Evolutionary conservation across 37 sponge, comb jelly and placozoan species (phyloP).

Genomic region (Geodia barretti): DNA sequence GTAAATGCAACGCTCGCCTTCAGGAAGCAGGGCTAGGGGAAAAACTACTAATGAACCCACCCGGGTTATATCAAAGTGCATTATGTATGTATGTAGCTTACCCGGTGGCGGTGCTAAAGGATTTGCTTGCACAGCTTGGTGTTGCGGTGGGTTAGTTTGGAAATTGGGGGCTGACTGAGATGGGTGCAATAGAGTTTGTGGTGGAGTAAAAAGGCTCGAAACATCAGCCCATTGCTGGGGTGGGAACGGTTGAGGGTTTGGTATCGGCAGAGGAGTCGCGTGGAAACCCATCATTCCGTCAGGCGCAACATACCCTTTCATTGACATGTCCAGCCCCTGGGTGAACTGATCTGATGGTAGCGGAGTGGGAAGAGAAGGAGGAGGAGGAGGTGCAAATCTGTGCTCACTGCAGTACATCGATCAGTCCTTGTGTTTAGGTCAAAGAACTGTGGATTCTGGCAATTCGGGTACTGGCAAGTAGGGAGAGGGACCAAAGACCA

Average conservation of each 20-base stretch:
- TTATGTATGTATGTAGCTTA: too few species aligned
- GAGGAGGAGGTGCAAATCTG: background rate
- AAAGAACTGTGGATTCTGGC: background rate
- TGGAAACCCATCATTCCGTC: too few species aligned
- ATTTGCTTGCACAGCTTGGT: background rate
- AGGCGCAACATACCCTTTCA: too few species aligned
- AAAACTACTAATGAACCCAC: too few species aligned
- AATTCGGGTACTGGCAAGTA: conserved; percentile 1
- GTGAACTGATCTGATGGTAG: too few species aligned
- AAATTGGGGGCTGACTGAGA: background rate
- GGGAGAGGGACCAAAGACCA: background rate
- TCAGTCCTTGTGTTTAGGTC: conserved; percentile 7
- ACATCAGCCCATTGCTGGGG: background rate
- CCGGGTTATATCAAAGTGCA: too few species aligned
- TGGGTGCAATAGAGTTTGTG: background rate
- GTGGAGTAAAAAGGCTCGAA: background rate
- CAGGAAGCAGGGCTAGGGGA: background rate
- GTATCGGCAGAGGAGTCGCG: background rate
- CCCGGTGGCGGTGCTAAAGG: background rate
- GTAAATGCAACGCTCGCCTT: conserved; percentile 1
- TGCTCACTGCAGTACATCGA: background rate
- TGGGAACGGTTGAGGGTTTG: background rate
- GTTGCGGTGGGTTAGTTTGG: background rate
- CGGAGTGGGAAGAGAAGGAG: too few species aligned
- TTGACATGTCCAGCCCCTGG: too few species aligned